A percentile compares a stretch with the other conserved stretches of the same genome.
These are phyloP conservation scores for Mayetiola destructor DNA, from an alignment of 2,888 invertebrate species.

Conservation along the genomic window DNA sequence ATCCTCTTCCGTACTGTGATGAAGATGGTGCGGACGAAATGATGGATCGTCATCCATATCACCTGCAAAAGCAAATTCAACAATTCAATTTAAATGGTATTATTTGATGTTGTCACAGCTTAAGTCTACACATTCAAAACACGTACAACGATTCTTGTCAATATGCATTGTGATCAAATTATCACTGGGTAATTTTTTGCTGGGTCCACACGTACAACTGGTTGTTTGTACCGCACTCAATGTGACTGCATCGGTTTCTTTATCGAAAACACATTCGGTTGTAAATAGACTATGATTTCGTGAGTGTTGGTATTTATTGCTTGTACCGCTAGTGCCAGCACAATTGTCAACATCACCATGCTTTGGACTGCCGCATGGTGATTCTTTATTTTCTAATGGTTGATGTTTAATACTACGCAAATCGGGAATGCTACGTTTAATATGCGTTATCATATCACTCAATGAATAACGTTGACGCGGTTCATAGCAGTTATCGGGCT, in stretches of 20 bases:
- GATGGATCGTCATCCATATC: not conserved
- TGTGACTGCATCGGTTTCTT: constrained; percentile 22
- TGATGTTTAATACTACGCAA: constrained; percentile 65
- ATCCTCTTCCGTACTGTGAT: no score
- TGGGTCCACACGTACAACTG: constrained; percentile 21
- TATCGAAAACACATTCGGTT: not conserved
- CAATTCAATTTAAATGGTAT: no score
- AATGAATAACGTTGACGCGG: constrained; percentile 12
- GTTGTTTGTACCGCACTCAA: constrained; percentile 23
- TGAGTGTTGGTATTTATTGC: not conserved
- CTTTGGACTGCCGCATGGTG: constrained; percentile 22
- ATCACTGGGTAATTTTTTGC: constrained; percentile 17
- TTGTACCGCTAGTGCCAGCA: not conserved
- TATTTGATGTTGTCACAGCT: no score
- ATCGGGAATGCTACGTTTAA: constrained; percentile 79
- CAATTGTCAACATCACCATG: not conserved
- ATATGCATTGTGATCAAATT: not conserved
- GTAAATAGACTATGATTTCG: not conserved
- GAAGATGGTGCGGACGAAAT: no score
- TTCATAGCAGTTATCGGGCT: constrained; percentile 1
- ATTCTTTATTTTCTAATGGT: constrained; percentile 52
- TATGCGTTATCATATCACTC: constrained; percentile 78
- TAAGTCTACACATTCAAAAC: no score
- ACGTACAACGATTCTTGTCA: not conserved
- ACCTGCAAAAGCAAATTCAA: not conserved